Conservation (phyloP, 2,888 invertebrate species). For the Cantharis rufa region DNA sequence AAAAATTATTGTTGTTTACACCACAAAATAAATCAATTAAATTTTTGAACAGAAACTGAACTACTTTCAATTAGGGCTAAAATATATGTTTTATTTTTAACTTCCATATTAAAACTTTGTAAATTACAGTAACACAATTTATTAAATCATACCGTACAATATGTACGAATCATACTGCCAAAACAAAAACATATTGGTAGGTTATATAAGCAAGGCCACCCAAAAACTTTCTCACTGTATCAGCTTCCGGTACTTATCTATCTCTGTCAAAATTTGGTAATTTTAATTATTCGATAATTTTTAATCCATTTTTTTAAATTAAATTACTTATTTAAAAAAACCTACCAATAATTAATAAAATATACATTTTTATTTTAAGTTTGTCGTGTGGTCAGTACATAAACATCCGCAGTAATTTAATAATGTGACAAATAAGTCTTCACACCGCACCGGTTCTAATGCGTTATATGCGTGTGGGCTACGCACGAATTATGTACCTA, state of each 20-base stretch:
- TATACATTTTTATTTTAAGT: background rate
- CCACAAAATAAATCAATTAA: background rate
- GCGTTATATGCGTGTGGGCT: background rate
- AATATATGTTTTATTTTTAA: background rate
- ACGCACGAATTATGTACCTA: background rate
- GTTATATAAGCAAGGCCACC: conserved; percentile 10
- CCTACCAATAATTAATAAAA: background rate
- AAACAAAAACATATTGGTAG: background rate
- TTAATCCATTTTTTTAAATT: background rate
- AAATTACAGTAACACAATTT: background rate
- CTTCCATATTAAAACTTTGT: background rate
- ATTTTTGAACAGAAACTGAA: background rate
- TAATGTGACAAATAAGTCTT: background rate
- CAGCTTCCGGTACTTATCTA: conserved; percentile 12
- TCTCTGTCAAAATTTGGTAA: conserved; percentile 4
- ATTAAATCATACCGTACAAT: background rate
- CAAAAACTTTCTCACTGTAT: conserved; percentile 10
- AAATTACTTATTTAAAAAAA: background rate
- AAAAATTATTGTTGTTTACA: no score
- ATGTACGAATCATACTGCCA: background rate
- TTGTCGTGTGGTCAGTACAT: background rate
- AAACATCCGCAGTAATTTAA: background rate
- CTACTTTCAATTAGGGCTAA: background rate
- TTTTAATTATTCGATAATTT: background rate
- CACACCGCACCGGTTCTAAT: background rate